Percentiles rank a stretch among this genome's conserved stretches.
Conservation (phyloP, 2,888 invertebrate genomes). For the Hanleya hanleyi region DNA sequence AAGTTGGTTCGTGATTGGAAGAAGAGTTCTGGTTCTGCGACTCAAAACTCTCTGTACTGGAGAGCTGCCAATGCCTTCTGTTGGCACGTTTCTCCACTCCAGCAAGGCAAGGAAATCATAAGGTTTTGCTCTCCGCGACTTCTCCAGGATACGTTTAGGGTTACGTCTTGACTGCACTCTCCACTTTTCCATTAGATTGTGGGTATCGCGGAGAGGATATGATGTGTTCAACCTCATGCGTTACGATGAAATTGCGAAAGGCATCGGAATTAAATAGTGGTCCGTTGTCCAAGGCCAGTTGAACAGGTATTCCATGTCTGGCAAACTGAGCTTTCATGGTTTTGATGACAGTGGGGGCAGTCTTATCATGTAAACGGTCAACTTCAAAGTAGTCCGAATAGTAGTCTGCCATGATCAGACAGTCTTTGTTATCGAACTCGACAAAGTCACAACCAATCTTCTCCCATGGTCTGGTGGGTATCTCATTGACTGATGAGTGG, state of each 20-base stretch:
- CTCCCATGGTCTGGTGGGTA: constrained; percentile 11
- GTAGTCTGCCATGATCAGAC: constrained; percentile 15
- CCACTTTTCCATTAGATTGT: background rate
- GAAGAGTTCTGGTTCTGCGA: constrained; percentile 2
- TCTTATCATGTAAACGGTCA: constrained; percentile 16
- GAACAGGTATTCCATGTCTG: constrained; percentile 12
- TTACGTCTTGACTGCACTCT: background rate
- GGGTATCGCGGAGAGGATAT: background rate
- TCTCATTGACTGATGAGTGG: background rate
- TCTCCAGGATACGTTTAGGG: background rate
- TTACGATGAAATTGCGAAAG: too few relatives aligned
- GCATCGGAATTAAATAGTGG: background rate
- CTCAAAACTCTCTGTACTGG: constrained; percentile 10
- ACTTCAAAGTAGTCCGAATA: constrained; percentile 16
- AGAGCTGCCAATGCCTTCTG: background rate
- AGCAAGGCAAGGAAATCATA: background rate
- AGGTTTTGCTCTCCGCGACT: background rate
- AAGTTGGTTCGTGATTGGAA: background rate
- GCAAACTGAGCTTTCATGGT: constrained; percentile 17
- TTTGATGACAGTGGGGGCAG: background rate
- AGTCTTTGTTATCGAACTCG: constrained; percentile 10
- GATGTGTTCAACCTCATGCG: background rate
- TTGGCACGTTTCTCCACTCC: background rate
- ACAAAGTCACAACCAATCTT: constrained; percentile 12
- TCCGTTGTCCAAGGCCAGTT: constrained; percentile 10